These are phyloP conservation scores for Drosophila micromelanica DNA, from an alignment of 1,140 invertebrate species.

Conservation along the genomic window DNA sequence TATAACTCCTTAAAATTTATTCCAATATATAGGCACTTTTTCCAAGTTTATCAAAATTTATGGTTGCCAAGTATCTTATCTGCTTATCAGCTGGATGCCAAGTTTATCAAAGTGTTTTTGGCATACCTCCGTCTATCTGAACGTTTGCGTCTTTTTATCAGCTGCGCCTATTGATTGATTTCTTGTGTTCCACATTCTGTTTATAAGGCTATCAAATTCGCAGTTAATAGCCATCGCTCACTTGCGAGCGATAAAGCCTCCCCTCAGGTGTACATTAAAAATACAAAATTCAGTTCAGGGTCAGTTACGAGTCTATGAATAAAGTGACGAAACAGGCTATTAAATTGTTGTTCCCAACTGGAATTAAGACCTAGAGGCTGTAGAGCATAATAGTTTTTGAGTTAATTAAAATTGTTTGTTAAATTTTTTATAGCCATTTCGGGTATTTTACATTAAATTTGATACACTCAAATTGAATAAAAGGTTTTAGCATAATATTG, in stretches of 20 bases:
- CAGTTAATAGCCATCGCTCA: slow-evolving; percentile 33
- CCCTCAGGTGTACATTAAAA: slow-evolving; percentile 5
- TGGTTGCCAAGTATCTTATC: slow-evolving; percentile 41
- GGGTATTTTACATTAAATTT: background rate
- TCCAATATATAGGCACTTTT: background rate
- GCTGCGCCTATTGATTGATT: slow-evolving; percentile 50
- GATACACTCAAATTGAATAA: too few relatives aligned
- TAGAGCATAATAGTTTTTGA: background rate
- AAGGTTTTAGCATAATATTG: too few relatives aligned
- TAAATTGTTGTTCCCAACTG: slow-evolving; percentile 6
- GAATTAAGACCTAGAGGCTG: background rate
- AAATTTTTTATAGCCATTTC: background rate
- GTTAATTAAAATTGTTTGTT: background rate
- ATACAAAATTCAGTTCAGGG: slow-evolving; percentile 66
- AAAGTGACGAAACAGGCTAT: background rate
- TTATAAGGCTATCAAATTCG: slow-evolving; percentile 50
- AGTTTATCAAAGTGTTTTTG: slow-evolving; percentile 43
- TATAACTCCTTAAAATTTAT: too few relatives aligned
- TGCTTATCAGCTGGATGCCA: slow-evolving; percentile 33
- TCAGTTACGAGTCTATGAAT: background rate
- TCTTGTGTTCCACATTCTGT: slow-evolving; percentile 45
- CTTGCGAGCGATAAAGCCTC: slow-evolving; percentile 24
- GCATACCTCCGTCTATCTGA: background rate
- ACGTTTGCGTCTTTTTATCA: slow-evolving; percentile 28
- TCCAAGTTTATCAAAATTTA: too few relatives aligned